Base-by-base conservation (phyloP, 1,140 invertebrate genomes). In the Cydia splendana region DNA sequence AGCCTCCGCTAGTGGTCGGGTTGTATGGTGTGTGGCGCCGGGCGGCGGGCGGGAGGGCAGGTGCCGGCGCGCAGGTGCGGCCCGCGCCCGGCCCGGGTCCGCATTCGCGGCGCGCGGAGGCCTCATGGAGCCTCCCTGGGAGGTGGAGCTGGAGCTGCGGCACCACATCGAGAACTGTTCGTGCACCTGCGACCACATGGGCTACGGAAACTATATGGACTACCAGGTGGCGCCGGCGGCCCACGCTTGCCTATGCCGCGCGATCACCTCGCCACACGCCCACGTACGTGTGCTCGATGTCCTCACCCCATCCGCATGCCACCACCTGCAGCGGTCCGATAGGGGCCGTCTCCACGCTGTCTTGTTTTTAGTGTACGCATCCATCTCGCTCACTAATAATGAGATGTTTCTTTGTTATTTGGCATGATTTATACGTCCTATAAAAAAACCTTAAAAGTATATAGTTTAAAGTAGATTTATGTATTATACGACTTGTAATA, bases 161-260 rank as follows among this genome's bases (percentile, higher is more conserved):
- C 95, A 96, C 92, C 97, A 98, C 94, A 97, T 97, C 89, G 96
- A 97, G 91, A 95, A 95, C 86, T 98, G 97, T 91, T 95, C 96
- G 77, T 98, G 97, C 94, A 96, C 96, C 82, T 98, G 97, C 94
- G 96, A 97, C 94, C 97, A 98, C 94, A 97, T 97, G 96, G 97
- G 97, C 88, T 97, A 97, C 92, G 97, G 97, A 80, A 97, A 97
- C 94, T 97, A 96, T 89, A 96, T 97, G 95, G 96, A 97, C 94
- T 97, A 97, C 94, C 96, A 97, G 96, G 96, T 97, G 91, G 93
- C 89, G 79, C 88, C 90, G 78, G 85, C 86, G 77, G 88, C 88
- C 81, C 91, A 91, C 83, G 90, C 90, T 82, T 93, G 91, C 82
- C 81, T 92, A 76, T 93, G 91, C 86, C 89, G 90, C 84, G 91